phyloP scores from a whole-genome alignment of 2,888 invertebrate species.

The Phoenoteleia sp. region DNA sequence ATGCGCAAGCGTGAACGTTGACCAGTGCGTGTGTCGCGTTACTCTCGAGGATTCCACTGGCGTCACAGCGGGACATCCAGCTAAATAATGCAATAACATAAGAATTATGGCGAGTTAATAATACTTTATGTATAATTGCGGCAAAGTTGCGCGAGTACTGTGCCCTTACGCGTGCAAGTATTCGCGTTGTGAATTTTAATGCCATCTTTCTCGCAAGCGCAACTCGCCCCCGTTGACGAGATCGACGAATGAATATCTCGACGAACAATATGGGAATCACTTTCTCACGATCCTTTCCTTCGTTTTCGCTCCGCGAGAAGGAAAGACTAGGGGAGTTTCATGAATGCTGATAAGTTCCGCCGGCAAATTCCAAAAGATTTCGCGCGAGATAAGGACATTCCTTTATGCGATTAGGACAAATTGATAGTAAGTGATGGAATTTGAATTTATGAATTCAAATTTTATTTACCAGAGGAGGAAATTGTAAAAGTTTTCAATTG shows the following conservation, averaged over 20 bases:
- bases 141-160: constrained; percentile 66
- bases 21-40: constrained; percentile 62
- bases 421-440: constrained; percentile 52
- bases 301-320: constrained; percentile 35
- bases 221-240: constrained; percentile 45
- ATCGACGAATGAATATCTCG: constrained; percentile 48
- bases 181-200: constrained; percentile 67
- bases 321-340: constrained; percentile 46
- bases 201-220: constrained; percentile 14
- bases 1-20: constrained; percentile 38
- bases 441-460: constrained; percentile 11
- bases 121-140: constrained; percentile 85
- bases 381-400: constrained; percentile 47
- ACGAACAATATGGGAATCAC: constrained; percentile 55
- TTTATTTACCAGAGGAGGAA: no score
- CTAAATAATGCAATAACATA: constrained; percentile 86
- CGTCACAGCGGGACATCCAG: constrained; percentile 82
- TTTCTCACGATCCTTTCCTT: constrained; percentile 66
- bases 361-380: constrained; percentile 54
- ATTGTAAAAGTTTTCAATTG: no score
- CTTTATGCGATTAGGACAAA: constrained; percentile 63
- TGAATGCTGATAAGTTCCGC: constrained; percentile 61
- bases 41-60: constrained; percentile 78
- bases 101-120: constrained; percentile 85
- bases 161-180: constrained; percentile 44